Base-by-base conservation (phyloP, 2,113 vertebrate species). In the Sebastes schlegelii region DNA sequence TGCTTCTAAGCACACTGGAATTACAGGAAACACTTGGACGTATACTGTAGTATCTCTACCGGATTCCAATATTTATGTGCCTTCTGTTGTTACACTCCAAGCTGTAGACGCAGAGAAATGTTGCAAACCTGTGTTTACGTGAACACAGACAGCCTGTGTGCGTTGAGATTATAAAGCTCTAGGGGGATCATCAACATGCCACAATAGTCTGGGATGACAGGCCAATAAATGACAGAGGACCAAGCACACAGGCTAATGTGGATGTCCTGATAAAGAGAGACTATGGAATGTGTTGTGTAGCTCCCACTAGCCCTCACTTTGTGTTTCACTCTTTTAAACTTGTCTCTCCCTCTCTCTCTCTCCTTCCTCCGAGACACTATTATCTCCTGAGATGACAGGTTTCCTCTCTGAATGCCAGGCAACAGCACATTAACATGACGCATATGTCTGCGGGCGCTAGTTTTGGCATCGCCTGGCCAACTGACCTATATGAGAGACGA, bases 161-260 rank as follows among this genome's bases (percentile, higher is more conserved):
- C 40, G 42, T 14, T 54, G 79, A 64, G 78, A 84, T 77, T 49
- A 74, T 73, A 69, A 78, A 70, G 70, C 74, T 74, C 48, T 8
- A 42, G 43, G 70, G 63, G 66, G 77, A 48, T 80, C 73, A 80
- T 85, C 62, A 79, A 65, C 71, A 52, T 75, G 81, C 69, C 74
- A 62, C 79, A 74, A 72, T 67, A 55, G 43, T 46, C 52, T 52
- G 68, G 60, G 6, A 80, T 68, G 77, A 82, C 45, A 17, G 74
- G 64, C 55, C 48, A 54, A 48, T 79, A 55, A 72, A 77, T 69
- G 43, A 85, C 75, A 83, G 76, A 65, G 63, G 45, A 0, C 16
- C 61, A 49, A 0, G 55, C 43, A 21, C 16, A 19, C 46, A 45
- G 23, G 12, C 45, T 79, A 68, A 68, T 45, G 55, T 1, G 6